phyloP scores from a whole-genome alignment of 2,113 vertebrate species.

The Scortum barcoo region DNA sequence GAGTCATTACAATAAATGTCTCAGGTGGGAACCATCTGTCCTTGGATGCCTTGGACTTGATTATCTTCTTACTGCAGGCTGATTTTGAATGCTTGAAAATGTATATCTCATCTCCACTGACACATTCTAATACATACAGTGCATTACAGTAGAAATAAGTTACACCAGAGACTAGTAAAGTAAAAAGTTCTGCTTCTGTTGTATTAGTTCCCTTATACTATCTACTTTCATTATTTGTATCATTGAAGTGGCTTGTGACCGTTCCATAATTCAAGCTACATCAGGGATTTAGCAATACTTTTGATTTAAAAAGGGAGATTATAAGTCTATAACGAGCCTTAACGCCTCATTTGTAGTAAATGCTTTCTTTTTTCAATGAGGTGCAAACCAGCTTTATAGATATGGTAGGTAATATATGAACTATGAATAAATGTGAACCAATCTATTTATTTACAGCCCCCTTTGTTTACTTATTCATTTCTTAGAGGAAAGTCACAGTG shows the following conservation, averaged over 20 bases:
- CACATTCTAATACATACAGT: background rate
- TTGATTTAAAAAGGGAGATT: slow-evolving; percentile 11
- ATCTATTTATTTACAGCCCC: background rate
- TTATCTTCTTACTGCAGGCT: background rate
- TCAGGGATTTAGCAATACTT: background rate
- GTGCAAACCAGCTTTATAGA: background rate
- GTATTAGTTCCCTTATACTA: background rate
- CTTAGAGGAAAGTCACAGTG: background rate
- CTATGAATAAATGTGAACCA: background rate
- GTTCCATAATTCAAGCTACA: background rate
- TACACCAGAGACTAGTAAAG: background rate
- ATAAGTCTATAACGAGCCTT: background rate
- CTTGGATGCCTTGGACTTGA: background rate
- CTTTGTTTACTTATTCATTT: background rate
- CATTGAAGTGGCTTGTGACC: background rate
- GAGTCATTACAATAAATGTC: background rate
- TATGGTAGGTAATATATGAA: background rate
- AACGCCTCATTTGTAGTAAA: background rate
- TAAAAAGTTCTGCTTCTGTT: background rate
- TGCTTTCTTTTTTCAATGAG: background rate
- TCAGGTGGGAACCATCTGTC: background rate
- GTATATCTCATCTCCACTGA: background rate
- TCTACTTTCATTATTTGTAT: background rate
- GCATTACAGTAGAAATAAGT: background rate
- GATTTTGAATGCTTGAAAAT: background rate